phyloP scores from a whole-genome alignment of 1,140 invertebrate genomes.

The Luehdorfia chinensis region DNA sequence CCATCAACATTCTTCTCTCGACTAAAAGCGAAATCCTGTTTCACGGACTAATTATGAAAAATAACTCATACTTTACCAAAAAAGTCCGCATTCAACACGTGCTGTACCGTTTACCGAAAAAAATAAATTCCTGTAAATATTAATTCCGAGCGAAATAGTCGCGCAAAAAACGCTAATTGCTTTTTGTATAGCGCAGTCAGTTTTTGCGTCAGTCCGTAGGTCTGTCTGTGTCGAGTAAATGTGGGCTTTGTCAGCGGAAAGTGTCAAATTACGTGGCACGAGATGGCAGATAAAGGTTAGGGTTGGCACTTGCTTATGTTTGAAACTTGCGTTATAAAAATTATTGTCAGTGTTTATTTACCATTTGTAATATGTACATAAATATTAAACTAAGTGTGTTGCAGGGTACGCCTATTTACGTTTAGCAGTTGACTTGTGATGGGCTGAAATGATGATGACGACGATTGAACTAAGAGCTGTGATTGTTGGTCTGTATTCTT shows the following conservation, averaged over 20 bases:
- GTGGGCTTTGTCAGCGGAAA: constrained; percentile 73
- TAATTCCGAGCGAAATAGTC: constrained; percentile 56
- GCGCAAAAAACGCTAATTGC: constrained; percentile 72
- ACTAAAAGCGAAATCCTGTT: constrained; percentile 21
- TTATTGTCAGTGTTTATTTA: too few relatives aligned
- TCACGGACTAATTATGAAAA: constrained; percentile 71
- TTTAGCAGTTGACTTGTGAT: too few relatives aligned
- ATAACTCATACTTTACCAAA: constrained; percentile 66
- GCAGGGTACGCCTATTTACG: too few relatives aligned
- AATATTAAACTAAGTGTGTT: too few relatives aligned
- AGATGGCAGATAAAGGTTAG: constrained; percentile 64
- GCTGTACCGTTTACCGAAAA: constrained; percentile 50
- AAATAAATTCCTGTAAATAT: constrained; percentile 65
- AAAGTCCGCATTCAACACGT: constrained; percentile 65
- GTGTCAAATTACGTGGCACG: constrained; percentile 75
- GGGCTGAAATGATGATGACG: too few relatives aligned
- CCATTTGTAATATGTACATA: too few relatives aligned
- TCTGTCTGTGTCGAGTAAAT: constrained; percentile 62
- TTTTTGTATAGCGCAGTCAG: constrained; percentile 57
- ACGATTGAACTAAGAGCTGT: too few relatives aligned
- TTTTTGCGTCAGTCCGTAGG: constrained; percentile 61
- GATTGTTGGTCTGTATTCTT: too few relatives aligned
- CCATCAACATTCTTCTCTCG: neutral
- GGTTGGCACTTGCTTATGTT: constrained; percentile 42
- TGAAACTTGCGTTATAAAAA: too few relatives aligned